A percentile compares a stretch with the other conserved stretches of the same genome.
phyloP scores from a whole-genome alignment of 2,113 vertebrate species.

The Callipepla californica region DNA sequence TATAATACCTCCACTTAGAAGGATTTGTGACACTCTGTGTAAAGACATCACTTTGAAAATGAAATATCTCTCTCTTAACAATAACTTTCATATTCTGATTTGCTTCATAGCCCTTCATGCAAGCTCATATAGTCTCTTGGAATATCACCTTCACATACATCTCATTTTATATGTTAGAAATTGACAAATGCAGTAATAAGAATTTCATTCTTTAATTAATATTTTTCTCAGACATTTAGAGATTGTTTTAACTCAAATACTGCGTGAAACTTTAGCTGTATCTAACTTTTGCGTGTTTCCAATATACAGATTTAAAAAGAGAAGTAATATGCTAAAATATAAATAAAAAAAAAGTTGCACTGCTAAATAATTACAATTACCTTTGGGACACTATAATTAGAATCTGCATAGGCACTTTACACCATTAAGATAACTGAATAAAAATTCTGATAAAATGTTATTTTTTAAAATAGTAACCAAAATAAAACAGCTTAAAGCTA shows the following conservation, averaged over 20 bases:
- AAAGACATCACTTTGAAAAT: not conserved
- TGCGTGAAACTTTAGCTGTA: not conserved
- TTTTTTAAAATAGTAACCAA: not conserved
- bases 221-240: not conserved
- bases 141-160: not conserved
- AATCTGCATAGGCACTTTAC: not conserved
- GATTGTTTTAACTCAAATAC: not conserved
- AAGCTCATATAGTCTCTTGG: not conserved
- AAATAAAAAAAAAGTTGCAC: not conserved
- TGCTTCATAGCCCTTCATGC: not conserved
- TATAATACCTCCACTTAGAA: not conserved
- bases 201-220: not conserved
- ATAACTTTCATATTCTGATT: not conserved
- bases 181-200: not conserved
- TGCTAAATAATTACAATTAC: accelerated
- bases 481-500: not conserved
- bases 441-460: not conserved
- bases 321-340: not conserved
- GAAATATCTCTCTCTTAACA: not conserved
- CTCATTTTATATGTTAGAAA: not conserved
- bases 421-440: not conserved
- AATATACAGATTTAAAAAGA: not conserved
- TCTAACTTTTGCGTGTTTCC: not conserved
- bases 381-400: not conserved
- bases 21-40: not conserved